Percentiles rank a stretch among this genome's conserved stretches.
Evolutionary conservation across 1,140 invertebrate species (phyloP).

Genomic region (Ruditapes philippinarum): DNA sequence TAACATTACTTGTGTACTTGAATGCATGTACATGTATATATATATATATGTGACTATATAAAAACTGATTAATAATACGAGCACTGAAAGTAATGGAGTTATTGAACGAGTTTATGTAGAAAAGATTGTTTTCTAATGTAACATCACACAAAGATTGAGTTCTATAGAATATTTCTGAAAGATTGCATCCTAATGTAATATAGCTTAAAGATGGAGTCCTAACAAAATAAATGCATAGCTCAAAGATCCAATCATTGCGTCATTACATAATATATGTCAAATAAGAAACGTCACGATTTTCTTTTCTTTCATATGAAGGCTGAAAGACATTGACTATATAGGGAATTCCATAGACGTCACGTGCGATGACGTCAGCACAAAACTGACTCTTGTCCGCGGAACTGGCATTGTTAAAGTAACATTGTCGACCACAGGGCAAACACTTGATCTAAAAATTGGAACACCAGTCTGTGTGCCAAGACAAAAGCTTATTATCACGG

Average conservation of each 20-base stretch:
- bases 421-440: background rate
- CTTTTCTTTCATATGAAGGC: conserved; percentile 13
- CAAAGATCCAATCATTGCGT: background rate
- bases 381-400: background rate
- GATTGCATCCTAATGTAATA: no score
- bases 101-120: no score
- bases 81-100: no score
- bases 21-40: no score
- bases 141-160: no score
- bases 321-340: conserved; percentile 33
- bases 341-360: conserved; percentile 28
- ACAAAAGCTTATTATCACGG: background rate
- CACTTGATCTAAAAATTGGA: background rate
- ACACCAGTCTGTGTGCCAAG: background rate
- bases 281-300: background rate
- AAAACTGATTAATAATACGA: no score
- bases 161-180: no score
- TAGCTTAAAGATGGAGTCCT: background rate
- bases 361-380: background rate
- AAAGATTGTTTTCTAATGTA: no score
- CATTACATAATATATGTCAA: background rate
- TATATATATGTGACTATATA: no score
- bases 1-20: no score
- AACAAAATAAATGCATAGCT: background rate
- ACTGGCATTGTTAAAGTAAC: background rate